A percentile compares a stretch with the other conserved stretches of the same genome.
Conservation (phyloP, 1,140 invertebrate species). For the Heterodera schachtii region DNA sequence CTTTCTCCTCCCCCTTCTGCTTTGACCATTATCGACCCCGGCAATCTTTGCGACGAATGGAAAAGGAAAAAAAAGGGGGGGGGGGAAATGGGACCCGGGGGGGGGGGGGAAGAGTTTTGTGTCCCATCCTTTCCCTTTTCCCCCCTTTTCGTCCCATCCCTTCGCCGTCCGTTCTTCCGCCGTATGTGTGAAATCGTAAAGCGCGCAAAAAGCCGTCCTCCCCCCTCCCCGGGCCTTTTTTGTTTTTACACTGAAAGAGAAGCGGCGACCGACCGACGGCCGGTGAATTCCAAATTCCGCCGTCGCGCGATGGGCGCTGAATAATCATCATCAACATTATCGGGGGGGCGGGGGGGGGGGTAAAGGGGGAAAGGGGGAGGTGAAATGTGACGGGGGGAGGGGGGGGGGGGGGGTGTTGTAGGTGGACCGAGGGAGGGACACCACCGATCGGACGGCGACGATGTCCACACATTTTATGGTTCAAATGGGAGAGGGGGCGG, state of each 20-base stretch:
- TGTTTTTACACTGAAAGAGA: constrained; percentile 15
- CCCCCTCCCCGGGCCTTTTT: neutral
- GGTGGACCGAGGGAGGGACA: too few species aligned
- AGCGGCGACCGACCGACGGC: neutral
- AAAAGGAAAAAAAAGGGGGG: neutral
- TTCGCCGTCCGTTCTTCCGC: neutral
- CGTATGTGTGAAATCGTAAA: constrained; percentile 6
- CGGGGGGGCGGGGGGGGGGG: neutral
- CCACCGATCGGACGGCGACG: neutral
- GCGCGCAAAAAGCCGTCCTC: constrained; percentile 12
- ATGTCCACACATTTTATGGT: neutral
- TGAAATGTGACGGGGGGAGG: constrained; percentile 2
- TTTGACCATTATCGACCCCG: neutral
- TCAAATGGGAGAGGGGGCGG: neutral
- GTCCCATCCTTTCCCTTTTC: neutral
- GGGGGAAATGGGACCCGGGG: neutral
- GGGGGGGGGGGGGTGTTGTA: neutral
- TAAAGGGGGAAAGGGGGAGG: neutral
- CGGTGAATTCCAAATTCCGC: constrained; percentile 15
- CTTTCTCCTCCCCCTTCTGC: too few species aligned
- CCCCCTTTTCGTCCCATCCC: neutral
- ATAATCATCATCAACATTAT: constrained; percentile 15
- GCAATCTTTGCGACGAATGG: neutral
- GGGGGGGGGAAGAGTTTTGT: neutral
- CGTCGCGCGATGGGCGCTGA: constrained; percentile 9